Conservation (phyloP, 2,797 vertebrate genomes). For the Chaunax sp. region DNA sequence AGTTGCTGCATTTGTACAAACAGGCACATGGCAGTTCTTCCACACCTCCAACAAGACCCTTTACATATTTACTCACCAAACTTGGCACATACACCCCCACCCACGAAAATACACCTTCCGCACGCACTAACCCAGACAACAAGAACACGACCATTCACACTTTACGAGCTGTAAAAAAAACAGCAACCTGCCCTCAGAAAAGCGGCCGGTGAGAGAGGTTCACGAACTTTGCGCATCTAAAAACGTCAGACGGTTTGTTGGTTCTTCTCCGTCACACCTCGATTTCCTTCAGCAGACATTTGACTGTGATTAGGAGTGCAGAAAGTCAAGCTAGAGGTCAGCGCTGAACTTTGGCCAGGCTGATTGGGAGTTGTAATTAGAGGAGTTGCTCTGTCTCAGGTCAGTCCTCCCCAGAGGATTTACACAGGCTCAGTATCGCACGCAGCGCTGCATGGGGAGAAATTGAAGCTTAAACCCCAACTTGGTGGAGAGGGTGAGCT, state of each 20-base stretch:
- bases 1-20: conserved; percentile 38
- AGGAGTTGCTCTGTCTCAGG: conserved; percentile 72
- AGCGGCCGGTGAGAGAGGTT: conserved; percentile 45
- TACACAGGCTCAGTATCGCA: conserved; percentile 65
- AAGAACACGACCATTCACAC: conserved; percentile 72
- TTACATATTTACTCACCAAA: conserved; percentile 75
- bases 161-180: conserved; percentile 60
- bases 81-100: conserved; percentile 66
- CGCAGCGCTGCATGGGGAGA: conserved; percentile 44
- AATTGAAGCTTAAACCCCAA: conserved; percentile 64
- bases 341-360: conserved; percentile 55
- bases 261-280: conserved; percentile 75
- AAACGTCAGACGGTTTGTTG: conserved; percentile 67
- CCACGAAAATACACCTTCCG: conserved; percentile 64
- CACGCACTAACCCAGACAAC: conserved; percentile 49
- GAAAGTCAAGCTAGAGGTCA: conserved; percentile 67
- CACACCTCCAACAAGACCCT: conserved; percentile 74
- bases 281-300: conserved; percentile 67
- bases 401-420: conserved; percentile 64
- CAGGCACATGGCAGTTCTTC: conserved; percentile 46
- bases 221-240: conserved; percentile 66
- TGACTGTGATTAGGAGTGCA: conserved; percentile 66
- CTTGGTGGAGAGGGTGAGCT: conserved; percentile 37
- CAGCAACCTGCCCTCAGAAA: conserved; percentile 36
- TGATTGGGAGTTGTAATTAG: conserved; percentile 82